Conservation (phyloP, 2,888 invertebrate genomes). For the Melanotus villosus region DNA sequence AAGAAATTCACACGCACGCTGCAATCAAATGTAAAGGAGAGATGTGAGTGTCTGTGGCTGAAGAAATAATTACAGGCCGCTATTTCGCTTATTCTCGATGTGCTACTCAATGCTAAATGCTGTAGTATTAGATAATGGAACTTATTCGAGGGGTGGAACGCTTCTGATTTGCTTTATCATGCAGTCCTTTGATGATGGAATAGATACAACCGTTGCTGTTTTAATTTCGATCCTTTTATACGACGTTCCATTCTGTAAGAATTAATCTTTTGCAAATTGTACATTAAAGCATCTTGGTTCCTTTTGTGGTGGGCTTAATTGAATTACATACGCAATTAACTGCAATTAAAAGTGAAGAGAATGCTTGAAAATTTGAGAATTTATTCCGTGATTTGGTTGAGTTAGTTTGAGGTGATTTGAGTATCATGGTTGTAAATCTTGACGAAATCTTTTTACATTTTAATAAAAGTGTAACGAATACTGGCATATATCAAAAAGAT, state of each 20-base stretch:
- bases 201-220: conserved; percentile 7
- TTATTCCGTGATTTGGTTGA: too few species aligned
- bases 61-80: conserved; percentile 67
- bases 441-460: too few species aligned
- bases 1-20: conserved; percentile 41
- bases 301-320: too few species aligned
- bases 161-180: conserved; percentile 57
- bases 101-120: conserved; percentile 59
- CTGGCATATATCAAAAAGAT: conserved; percentile 5
- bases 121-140: conserved; percentile 56
- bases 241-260: background rate
- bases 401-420: too few species aligned
- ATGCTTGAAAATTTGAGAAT: too few species aligned
- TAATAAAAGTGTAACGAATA: background rate
- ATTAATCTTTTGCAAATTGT: too few species aligned
- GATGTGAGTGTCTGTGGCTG: conserved; percentile 57
- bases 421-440: too few species aligned
- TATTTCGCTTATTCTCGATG: conserved; percentile 62
- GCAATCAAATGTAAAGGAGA: conserved; percentile 41
- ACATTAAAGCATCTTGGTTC: too few species aligned
- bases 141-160: conserved; percentile 55
- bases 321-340: too few species aligned
- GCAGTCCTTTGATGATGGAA: conserved; percentile 34
- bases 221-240: conserved; percentile 9
- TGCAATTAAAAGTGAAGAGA: too few species aligned